Evolutionary conservation across 2,888 invertebrate genomes (phyloP), one percentile per base, ranked within the genome.

Genomic region (Cephonodes hylas): DNA sequence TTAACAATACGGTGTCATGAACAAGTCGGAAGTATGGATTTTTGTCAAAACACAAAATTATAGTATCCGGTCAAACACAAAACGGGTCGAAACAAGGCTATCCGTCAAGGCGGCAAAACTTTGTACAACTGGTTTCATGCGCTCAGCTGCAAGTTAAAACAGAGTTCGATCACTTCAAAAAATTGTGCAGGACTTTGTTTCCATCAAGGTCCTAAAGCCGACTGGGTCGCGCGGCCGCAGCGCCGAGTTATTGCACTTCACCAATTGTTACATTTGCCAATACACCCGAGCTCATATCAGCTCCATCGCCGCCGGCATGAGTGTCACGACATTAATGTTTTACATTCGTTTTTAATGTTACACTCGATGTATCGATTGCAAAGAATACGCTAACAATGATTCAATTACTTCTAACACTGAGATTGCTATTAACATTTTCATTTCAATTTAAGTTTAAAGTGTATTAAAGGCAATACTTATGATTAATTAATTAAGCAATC

Each of bases 151-250:
- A 63, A 66, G 62, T 64, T 64, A 56, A 59, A 60, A 58, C 62
- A 58, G 58, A 59, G 45, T 60, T 60, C 64, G 62, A 58, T 61
- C 58, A 44, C 48, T 59, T 59, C 15, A 64, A 66, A 65, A 67
- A 66, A 65, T 59, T 60, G 59, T 60, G 57, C 64, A 62, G 61
- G 66, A 67, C 65, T 63, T 65, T 66, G 67, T 67, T 59, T 59
- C 61, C 63, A 20, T 53, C 69, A 72, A 72, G 71, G 71, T 68
- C 66, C 62, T 59, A 53, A 64, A 63, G 45, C 63, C 31, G 59
- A 61, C 18, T n/a, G 22, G 20, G 13, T 10, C 22, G 6, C 20
- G 10, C 53, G 38, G 38, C n/a, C n/a, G 27, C 53, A 15, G 18
- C 18, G 3, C 53, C 53, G 2, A 65, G 62, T 66, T 65, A 64